Base-by-base conservation (phyloP, 1,140 invertebrate genomes). In the Phenacoccus solenopsis region DNA sequence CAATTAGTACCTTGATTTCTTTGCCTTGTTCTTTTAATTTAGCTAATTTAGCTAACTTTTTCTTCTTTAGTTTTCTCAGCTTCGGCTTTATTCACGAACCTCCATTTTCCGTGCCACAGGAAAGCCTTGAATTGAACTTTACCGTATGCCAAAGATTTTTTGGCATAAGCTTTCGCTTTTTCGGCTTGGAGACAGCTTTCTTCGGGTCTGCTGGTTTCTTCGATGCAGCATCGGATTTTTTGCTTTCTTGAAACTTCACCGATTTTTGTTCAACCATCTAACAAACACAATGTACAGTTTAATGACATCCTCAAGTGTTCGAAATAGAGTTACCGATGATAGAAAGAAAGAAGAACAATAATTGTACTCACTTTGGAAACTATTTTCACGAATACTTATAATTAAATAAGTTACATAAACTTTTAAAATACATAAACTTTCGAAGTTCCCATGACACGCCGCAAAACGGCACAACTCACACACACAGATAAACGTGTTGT, bases 401-500 rank as follows among this genome's bases (percentile, higher is more conserved):
- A 49, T 16, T 49, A 49, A 49, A 49, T 16, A 10, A 5, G 3
- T 49, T 49, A 10, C 38, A n/a, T 16, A 9, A 49, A n/a, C 38
- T 49, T 49, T 49, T n/a, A n/a, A n/a, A n/a, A n/a, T n/a, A n/a
- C n/a, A n/a, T n/a, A n/a, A n/a, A n/a, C n/a, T n/a, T n/a, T n/a
- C 38, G 20, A 16, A 4, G 38, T n/a, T 49, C 16, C 38, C 38
- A 49, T 49, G 38, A 49, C 38, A 49, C 38, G 38, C 38, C 38
- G 38, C 38, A 49, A 49, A 49, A n/a, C n/a, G n/a, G n/a, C n/a
- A 49, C n/a, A n/a, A n/a, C n/a, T n/a, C 38, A 49, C 38, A 49
- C 38, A 49, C 38, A 49, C 38, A 7, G 30, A 32, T 32, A 13
- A 32, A 32, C 38, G 16, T 16, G 16, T 16, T 3, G 13, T 5